Conservation (phyloP, 1,140 invertebrate genomes). For the Aphelenchoides avenae region DNA sequence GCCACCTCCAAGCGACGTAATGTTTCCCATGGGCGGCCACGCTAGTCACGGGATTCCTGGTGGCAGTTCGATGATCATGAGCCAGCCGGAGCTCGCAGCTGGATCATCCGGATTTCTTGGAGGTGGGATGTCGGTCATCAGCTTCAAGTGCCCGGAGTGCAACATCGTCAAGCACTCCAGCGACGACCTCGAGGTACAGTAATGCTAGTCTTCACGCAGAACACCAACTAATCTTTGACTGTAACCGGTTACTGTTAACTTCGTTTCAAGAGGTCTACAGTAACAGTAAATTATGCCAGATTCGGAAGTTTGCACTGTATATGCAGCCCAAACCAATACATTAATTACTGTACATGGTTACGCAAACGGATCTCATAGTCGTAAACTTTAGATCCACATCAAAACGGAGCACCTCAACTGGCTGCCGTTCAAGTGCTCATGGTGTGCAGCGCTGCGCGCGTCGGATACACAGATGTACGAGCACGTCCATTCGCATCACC, state of each 20-base stretch:
- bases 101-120: too few relatives aligned
- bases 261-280: too few relatives aligned
- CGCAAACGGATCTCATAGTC: not conserved
- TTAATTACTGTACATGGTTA: too few relatives aligned
- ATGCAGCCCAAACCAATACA: too few relatives aligned
- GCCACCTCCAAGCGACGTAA: too few relatives aligned
- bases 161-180: slow-evolving; percentile 31
- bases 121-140: too few relatives aligned
- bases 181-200: slow-evolving; percentile 37
- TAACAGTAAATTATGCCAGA: too few relatives aligned
- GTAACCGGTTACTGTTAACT: not conserved
- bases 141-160: slow-evolving; percentile 47
- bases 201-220: not conserved
- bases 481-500: slow-evolving; percentile 54
- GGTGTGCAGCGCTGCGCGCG: slow-evolving; percentile 43
- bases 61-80: too few relatives aligned
- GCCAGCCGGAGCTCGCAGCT: too few relatives aligned
- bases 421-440: slow-evolving; percentile 54
- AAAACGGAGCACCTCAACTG: slow-evolving; percentile 58
- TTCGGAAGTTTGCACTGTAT: too few relatives aligned
- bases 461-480: slow-evolving; percentile 56
- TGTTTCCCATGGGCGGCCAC: too few relatives aligned
- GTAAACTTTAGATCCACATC: slow-evolving; percentile 41
- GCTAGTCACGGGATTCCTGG: too few relatives aligned
- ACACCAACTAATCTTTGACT: slow-evolving; percentile 1